Conservation (phyloP, 1,140 invertebrate genomes). For the Megalonaias nervosa region DNA sequence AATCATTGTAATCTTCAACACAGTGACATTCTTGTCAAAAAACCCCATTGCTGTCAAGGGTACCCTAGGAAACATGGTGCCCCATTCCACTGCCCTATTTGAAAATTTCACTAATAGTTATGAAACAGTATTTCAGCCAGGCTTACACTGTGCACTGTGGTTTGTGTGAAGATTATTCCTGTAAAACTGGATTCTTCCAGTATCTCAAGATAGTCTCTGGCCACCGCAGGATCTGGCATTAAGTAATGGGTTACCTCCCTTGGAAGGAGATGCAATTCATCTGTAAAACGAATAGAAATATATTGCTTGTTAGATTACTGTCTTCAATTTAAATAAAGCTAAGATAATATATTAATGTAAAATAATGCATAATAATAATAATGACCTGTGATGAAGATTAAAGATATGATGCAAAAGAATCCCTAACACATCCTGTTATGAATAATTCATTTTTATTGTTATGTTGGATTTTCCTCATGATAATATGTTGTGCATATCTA, state of each 20-base stretch:
- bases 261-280: slow-evolving; percentile 35
- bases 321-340: not conserved
- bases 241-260: slow-evolving; percentile 63
- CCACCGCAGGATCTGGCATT: slow-evolving; percentile 60
- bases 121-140: not conserved
- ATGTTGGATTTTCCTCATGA: too few relatives aligned
- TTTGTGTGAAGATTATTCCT: slow-evolving; percentile 67
- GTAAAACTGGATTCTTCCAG: slow-evolving; percentile 60
- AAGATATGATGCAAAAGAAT: not conserved
- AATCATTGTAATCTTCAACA: not conserved
- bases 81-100: not conserved
- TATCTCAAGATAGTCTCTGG: slow-evolving; percentile 66
- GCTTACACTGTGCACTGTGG: slow-evolving; percentile 59
- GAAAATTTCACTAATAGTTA: not conserved
- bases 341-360: not conserved
- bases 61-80: not conserved
- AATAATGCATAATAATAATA: not conserved
- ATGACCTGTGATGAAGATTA: not conserved
- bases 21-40: not conserved
- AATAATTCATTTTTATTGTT: not conserved
- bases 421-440: not conserved
- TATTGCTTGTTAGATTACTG: not conserved
- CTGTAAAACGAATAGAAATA: not conserved
- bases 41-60: not conserved
- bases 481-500: too few relatives aligned